Evolutionary conservation across 2,113 vertebrate species (phyloP), one percentile per base, ranked within the genome.

Genomic region (Coturnix japonica): DNA sequence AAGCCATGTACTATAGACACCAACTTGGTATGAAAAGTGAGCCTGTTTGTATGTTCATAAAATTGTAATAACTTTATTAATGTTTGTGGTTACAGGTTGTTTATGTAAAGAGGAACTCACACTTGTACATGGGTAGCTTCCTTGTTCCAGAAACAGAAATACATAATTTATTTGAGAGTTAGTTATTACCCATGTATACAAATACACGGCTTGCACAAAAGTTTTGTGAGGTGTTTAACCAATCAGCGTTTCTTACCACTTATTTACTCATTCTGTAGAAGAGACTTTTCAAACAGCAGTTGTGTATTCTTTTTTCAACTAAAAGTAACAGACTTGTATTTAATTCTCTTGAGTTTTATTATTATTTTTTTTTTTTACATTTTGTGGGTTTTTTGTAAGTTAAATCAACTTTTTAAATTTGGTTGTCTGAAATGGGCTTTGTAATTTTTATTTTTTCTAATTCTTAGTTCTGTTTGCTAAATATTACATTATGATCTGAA

Each of bases 1-100:
- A 61, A 76, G 46, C 5, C 3, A 51, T 46, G 11, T 3, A 0
- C 70, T 72, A 26, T 14, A 73, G 46, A 8, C 1, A 1, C 43
- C 9, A 74, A 56, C 12, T 61, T 2, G 2, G 3, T 61, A 19
- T 57, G 26, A 13, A 71, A 75, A 57, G 23, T 26, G 30, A 77
- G 59, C 7, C 6, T 30, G 11, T 22, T 59, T 87, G 37, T 78
- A 43, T 22, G 21, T 69, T 11, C 16, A n/a, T 72, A 35, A 87
- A 67, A 54, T n/a, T 71, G 2, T 49, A 80, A 57, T 28, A 70
- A 25, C 25, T 54, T 57, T 10, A 76, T 76, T 69, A 41, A 15
- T 46, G 25, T 73, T 77, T 43, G 7, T 77, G 28, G 56, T 84
- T 87, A 16, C 7, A 33, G 16, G 25, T 49, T 66, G 8, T 77